Evolutionary conservation across 2,888 invertebrate species (phyloP).

Genomic region (Nephrocerus scutellatus): DNA sequence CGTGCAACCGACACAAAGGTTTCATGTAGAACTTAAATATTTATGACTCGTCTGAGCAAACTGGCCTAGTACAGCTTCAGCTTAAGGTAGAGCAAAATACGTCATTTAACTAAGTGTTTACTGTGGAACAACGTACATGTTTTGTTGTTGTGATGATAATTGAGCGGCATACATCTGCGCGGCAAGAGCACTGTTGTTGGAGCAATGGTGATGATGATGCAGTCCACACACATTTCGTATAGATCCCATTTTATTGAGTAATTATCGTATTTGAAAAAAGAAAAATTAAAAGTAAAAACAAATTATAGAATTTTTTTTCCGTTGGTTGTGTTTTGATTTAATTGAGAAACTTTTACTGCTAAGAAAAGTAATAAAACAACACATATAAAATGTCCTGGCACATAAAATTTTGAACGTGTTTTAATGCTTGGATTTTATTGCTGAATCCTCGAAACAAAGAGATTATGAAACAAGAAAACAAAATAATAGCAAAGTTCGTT

Average conservation of each 20-base stretch:
- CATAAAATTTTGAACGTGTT: conserved; percentile 38
- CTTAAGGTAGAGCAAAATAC: too few species aligned
- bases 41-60: too few species aligned
- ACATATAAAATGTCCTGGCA: conserved; percentile 42
- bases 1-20: too few species aligned
- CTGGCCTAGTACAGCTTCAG: too few species aligned
- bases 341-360: conserved; percentile 15
- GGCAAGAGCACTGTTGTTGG: conserved; percentile 78
- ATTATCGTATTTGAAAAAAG: conserved; percentile 13
- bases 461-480: neutral
- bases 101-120: neutral
- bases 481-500: too few species aligned
- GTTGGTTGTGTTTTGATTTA: conserved; percentile 13
- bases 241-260: too few species aligned
- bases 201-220: conserved; percentile 14
- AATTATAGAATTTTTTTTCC: conserved; percentile 22
- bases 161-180: conserved; percentile 92
- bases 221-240: conserved; percentile 18
- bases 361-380: conserved; percentile 10
- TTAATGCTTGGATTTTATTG: too few species aligned
- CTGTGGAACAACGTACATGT: conserved; percentile 84
- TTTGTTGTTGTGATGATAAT: conserved; percentile 87
- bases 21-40: too few species aligned
- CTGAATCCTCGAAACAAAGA: neutral
- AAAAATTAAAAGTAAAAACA: conserved; percentile 23